Evolutionary conservation across 2,113 vertebrate species (phyloP), one percentile per base, ranked within the genome.

Genomic region (Macquaria australasica): DNA sequence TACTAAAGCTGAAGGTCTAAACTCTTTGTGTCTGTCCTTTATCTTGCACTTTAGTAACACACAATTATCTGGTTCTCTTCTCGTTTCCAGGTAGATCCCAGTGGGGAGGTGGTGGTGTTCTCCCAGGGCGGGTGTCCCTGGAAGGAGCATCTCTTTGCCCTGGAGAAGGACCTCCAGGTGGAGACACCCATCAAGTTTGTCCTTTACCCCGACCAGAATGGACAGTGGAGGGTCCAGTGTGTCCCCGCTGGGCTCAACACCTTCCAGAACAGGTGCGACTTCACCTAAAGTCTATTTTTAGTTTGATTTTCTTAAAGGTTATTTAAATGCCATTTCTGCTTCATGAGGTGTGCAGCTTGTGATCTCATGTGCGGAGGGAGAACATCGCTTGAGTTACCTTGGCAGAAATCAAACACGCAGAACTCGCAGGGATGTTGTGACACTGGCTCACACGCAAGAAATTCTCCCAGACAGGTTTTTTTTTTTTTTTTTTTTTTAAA

Each of bases 141-240:
- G 98, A 98, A 99, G 90, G 97, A 99, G 77, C 98, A 99, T 53
- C 92, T 99, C 11, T 97, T 98, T 76, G 62, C 89, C 41, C 93
- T 99, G 78, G 98, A 99, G 91, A 92, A 81, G 50, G 96, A 95
- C 64, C 94, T 98, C 59, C 86, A 89, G 0, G 89, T 98, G 10
- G 90, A 96, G 6, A 56, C 62, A 0, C 90, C 95, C 18, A 95
- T 98, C 18, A 95, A 95, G 87, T 97, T 98, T 56, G 93, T 98
- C 75, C 90, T 99, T 58, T 99, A 96, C 85, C 73, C 94, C 0
- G 98, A 99, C 92, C 96, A 94, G 83, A 91, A 91, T 0, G 96
- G 95, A 45, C 96, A 97, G 79, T 99, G 98, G 98, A 94, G 98
- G 48, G 92, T 98, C n/a, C 98, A 99, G 92, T 98, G 98, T 82